phyloP scores from a whole-genome alignment of 2,888 invertebrate genomes.

The Anaspis maculata region DNA sequence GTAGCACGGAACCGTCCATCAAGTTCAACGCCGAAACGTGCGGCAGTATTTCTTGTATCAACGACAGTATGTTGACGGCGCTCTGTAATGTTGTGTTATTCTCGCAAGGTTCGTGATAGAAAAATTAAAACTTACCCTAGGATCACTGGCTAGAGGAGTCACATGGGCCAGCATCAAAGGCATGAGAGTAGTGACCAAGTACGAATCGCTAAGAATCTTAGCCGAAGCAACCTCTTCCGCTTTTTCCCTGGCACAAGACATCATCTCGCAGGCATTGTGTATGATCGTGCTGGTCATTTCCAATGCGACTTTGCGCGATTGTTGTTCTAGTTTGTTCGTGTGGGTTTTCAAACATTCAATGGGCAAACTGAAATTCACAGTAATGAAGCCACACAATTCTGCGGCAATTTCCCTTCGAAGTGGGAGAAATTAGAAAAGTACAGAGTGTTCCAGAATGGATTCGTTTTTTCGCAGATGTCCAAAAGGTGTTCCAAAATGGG shows the following conservation, averaged over 20 bases:
- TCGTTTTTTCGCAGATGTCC: too few species aligned
- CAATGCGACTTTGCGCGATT: slow-evolving; percentile 62
- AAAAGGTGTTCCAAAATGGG: too few species aligned
- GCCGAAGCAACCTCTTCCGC: slow-evolving; percentile 50
- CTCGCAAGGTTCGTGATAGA: slow-evolving; percentile 3
- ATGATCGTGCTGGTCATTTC: slow-evolving; percentile 71
- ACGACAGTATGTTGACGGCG: slow-evolving; percentile 73
- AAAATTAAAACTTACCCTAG: slow-evolving; percentile 51
- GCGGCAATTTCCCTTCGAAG: too few species aligned
- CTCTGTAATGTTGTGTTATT: slow-evolving; percentile 48
- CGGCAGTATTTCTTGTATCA: slow-evolving; percentile 83
- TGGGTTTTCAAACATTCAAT: slow-evolving; percentile 36
- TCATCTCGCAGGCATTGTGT: slow-evolving; percentile 66
- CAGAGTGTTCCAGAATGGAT: too few species aligned
- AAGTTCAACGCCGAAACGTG: slow-evolving; percentile 82
- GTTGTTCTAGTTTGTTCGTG: slow-evolving; percentile 40
- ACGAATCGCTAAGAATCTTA: slow-evolving; percentile 52
- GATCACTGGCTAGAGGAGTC: slow-evolving; percentile 74
- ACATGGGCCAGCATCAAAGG: slow-evolving; percentile 81
- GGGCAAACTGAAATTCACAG: slow-evolving; percentile 26
- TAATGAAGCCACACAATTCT: too few species aligned
- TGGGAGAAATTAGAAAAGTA: too few species aligned
- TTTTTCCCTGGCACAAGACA: slow-evolving; percentile 68
- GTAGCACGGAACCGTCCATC: slow-evolving; percentile 34
- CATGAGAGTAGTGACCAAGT: slow-evolving; percentile 63